phyloP scores from a whole-genome alignment of 2,888 invertebrate genomes.

The Rhagonycha fulva region DNA sequence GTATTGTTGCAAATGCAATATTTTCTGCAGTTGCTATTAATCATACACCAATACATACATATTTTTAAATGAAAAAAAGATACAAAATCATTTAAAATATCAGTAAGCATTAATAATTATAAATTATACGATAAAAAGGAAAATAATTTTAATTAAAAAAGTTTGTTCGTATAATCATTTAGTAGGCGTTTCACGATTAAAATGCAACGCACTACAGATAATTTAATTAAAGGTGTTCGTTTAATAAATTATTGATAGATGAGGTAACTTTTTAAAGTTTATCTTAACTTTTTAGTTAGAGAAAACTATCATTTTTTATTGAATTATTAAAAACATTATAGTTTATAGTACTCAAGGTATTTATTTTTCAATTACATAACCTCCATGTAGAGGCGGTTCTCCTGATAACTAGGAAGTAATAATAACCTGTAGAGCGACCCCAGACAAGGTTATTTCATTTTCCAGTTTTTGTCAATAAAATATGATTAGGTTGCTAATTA shows the following conservation, averaged over 20 bases:
- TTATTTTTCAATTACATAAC: slow-evolving; percentile 34
- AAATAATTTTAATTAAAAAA: not conserved
- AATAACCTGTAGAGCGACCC: slow-evolving; percentile 49
- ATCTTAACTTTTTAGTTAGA: not conserved
- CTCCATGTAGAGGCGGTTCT: slow-evolving; percentile 41
- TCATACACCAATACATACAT: no score
- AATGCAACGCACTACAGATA: slow-evolving; percentile 6
- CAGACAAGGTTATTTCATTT: not conserved
- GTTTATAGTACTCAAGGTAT: not conserved
- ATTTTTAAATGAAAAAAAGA: not conserved
- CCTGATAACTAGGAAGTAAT: slow-evolving; percentile 46
- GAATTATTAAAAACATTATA: no score
- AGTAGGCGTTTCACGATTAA: not conserved
- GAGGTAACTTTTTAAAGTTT: not conserved
- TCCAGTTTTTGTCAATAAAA: not conserved
- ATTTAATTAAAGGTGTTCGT: slow-evolving; percentile 39
- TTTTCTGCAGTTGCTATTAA: no score
- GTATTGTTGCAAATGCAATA: no score
- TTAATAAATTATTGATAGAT: slow-evolving; percentile 40
- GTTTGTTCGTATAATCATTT: not conserved
- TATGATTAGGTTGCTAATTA: not conserved
- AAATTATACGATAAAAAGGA: not conserved
- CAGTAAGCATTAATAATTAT: not conserved
- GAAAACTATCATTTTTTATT: not conserved
- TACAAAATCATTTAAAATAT: not conserved